phyloP scores from a whole-genome alignment of 2,113 vertebrate genomes.

The Spilogale gracilis region DNA sequence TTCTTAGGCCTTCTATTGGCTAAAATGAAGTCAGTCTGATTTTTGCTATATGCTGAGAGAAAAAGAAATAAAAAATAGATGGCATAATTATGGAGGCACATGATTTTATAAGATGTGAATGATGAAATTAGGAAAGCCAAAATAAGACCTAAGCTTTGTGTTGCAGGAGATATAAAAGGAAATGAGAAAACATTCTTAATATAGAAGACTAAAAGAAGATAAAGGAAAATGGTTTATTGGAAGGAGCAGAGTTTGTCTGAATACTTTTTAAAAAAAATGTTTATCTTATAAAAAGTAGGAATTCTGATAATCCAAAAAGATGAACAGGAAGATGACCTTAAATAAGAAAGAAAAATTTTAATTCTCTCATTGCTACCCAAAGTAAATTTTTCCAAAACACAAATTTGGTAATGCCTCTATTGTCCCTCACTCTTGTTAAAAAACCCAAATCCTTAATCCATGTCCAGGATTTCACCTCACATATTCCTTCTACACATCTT shows the following conservation, averaged over 20 bases:
- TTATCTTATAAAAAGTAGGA: background rate
- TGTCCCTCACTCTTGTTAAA: background rate
- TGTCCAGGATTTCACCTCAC: background rate
- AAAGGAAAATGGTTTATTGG: conserved; percentile 5
- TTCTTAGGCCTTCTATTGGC: background rate
- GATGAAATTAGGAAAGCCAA: conserved; percentile 43
- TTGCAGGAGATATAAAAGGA: conserved; percentile 30
- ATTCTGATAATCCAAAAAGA: background rate
- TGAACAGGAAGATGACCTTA: background rate
- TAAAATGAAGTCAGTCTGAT: conserved; percentile 38
- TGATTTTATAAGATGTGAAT: conserved; percentile 41
- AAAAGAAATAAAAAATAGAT: conserved; percentile 54
- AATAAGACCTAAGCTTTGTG: conserved; percentile 39
- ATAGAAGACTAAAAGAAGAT: background rate
- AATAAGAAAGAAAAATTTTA: conserved; percentile 8
- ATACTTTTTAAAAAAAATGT: background rate
- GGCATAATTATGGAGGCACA: conserved; percentile 15
- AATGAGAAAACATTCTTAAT: conserved; percentile 53
- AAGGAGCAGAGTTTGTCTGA: background rate
- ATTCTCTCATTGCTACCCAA: background rate
- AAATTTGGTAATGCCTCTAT: background rate
- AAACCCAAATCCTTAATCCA: background rate
- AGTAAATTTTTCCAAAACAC: conserved; percentile 26
- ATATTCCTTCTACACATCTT: background rate
- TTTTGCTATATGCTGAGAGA: conserved; percentile 12